phyloP scores from a whole-genome alignment of 2,113 vertebrate species.

The Callithrix jacchus region DNA sequence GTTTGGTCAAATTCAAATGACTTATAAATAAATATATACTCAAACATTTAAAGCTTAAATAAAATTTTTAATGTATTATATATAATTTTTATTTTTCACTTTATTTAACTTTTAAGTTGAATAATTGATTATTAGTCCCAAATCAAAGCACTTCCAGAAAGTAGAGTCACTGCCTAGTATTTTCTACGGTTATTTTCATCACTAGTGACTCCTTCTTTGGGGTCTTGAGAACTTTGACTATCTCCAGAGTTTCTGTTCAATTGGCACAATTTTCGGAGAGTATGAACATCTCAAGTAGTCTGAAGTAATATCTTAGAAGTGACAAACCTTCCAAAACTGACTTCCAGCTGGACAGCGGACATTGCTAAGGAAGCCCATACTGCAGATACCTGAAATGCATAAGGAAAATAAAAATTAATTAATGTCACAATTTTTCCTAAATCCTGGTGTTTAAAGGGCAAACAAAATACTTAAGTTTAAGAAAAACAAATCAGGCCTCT shows the following conservation, averaged over 20 bases:
- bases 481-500: neutral
- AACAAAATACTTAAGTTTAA: neutral
- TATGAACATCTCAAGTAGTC: neutral
- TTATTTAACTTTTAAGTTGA: neutral
- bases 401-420: neutral
- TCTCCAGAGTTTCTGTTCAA: neutral
- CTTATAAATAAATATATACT: neutral
- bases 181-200: neutral
- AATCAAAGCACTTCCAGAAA: neutral
- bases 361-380: fast-evolving
- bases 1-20: neutral
- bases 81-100: neutral
- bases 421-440: neutral
- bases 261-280: neutral
- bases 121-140: neutral
- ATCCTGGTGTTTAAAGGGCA: neutral
- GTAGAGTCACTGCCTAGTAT: neutral
- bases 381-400: neutral
- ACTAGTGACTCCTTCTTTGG: neutral
- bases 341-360: neutral
- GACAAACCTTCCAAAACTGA: neutral
- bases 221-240: neutral
- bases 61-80: neutral
- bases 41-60: neutral
- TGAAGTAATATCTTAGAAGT: neutral